Conservation (phyloP, 2,797 vertebrate genomes). For the Knipowitschia caucasica region DNA sequence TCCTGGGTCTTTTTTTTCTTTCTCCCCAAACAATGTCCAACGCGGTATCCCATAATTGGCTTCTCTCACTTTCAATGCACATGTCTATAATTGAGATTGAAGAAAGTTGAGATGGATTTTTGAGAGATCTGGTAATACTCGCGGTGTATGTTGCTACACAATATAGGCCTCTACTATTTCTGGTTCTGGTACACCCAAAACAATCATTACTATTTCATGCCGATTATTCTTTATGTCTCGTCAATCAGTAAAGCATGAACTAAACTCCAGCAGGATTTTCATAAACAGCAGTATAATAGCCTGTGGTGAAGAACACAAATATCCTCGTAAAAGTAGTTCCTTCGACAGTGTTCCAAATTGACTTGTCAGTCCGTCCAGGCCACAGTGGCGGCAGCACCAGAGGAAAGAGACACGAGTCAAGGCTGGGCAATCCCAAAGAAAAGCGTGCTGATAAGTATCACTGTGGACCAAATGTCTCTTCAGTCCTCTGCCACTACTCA, state of each 20-base stretch:
- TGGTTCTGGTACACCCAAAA: background rate
- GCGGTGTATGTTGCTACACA: constrained; percentile 23
- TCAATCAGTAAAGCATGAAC: constrained; percentile 21
- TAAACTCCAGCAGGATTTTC: too few relatives aligned
- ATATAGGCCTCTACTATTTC: constrained; percentile 13
- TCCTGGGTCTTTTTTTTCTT: too few relatives aligned
- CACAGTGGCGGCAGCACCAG: constrained; percentile 10
- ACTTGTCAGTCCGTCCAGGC: constrained; percentile 36
- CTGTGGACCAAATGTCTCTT: constrained; percentile 38
- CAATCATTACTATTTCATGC: too few relatives aligned
- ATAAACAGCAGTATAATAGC: too few relatives aligned
- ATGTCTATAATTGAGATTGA: too few relatives aligned
- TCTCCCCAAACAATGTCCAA: too few relatives aligned
- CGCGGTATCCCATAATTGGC: too few relatives aligned
- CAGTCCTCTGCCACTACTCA: constrained; percentile 17
- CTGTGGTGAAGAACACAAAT: constrained; percentile 45
- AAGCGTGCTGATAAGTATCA: constrained; percentile 42
- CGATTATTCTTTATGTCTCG: background rate
- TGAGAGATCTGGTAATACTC: constrained; percentile 21
- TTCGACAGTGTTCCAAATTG: constrained; percentile 54
- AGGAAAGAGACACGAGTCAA: constrained; percentile 30
- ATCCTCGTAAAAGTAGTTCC: constrained; percentile 62
- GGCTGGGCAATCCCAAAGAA: constrained; percentile 24
- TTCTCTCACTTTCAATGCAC: too few relatives aligned
- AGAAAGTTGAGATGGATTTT: too few relatives aligned